phyloP scores from a whole-genome alignment of 1,140 invertebrate genomes.

The Thaumetopoea pityocampa region DNA sequence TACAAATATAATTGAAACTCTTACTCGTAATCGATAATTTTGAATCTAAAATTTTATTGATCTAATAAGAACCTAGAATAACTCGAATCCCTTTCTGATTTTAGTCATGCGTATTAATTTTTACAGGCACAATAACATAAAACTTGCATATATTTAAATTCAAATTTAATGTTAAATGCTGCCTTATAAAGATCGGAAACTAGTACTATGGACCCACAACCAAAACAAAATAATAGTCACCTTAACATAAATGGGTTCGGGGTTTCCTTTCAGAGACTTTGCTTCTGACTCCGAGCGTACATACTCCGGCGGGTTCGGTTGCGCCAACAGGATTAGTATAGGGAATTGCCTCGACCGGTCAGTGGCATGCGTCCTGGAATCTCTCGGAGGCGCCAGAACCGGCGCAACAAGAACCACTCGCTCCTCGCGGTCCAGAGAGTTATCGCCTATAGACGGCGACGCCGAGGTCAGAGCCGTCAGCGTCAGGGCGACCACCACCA shows the following conservation, averaged over 20 bases:
- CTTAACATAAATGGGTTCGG: constrained; percentile 63
- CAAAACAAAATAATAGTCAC: constrained; percentile 27
- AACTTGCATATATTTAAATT: no score
- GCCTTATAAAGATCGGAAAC: no score
- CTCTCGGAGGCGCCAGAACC: constrained; percentile 54
- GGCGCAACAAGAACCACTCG: constrained; percentile 54
- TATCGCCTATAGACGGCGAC: constrained; percentile 42
- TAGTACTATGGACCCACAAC: no score
- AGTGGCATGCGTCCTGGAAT: constrained; percentile 42
- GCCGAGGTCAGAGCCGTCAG: constrained; percentile 32
- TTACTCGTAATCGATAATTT: no score
- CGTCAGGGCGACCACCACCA: constrained; percentile 45
- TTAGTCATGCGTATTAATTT: no score
- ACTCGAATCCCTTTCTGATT: no score
- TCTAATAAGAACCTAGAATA: no score
- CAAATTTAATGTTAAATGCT: no score
- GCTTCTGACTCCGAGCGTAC: constrained; percentile 34
- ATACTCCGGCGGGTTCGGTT: constrained; percentile 28
- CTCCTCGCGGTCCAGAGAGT: constrained; percentile 47
- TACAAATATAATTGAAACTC: no score
- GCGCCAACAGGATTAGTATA: constrained; percentile 55
- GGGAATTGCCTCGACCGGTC: constrained; percentile 60
- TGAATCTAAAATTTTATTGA: no score
- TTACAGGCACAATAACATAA: no score
- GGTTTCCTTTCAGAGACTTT: constrained; percentile 47